Conservation (phyloP, 2,113 vertebrate species). For the Orthonyx spaldingii region DNA sequence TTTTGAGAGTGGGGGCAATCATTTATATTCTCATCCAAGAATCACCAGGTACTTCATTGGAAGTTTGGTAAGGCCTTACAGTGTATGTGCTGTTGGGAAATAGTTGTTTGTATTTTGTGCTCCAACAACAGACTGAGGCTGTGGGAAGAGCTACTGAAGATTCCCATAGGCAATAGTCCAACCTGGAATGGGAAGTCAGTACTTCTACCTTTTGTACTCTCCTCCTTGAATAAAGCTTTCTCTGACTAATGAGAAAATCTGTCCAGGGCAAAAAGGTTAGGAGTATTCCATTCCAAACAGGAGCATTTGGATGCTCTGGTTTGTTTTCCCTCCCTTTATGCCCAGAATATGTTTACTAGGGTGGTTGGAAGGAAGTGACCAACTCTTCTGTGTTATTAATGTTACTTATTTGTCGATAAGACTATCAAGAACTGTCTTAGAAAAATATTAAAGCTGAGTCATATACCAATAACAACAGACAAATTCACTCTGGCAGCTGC, state of each 20-base stretch:
- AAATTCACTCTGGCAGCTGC: slow-evolving; percentile 29
- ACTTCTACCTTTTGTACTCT: neutral
- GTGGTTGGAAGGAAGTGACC: neutral
- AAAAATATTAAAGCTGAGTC: slow-evolving; percentile 46
- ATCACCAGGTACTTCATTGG: neutral
- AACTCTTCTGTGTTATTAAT: neutral
- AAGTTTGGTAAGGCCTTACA: neutral
- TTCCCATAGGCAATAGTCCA: neutral
- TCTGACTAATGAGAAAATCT: neutral
- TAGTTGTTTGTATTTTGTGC: neutral
- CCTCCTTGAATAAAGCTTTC: neutral
- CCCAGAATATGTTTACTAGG: neutral
- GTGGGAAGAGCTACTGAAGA: neutral
- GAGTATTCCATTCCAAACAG: neutral
- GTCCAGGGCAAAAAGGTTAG: neutral
- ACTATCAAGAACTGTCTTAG: slow-evolving; percentile 12
- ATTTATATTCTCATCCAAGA: neutral
- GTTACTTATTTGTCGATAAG: neutral
- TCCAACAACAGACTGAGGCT: neutral
- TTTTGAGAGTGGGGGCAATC: neutral
- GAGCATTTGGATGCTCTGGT: neutral
- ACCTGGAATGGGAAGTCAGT: neutral
- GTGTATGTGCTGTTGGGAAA: neutral
- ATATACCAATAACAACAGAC: slow-evolving; percentile 33
- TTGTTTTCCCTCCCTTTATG: neutral